phyloP scores from a whole-genome alignment of 2,888 invertebrate genomes.

The Epistrophe eligans region DNA sequence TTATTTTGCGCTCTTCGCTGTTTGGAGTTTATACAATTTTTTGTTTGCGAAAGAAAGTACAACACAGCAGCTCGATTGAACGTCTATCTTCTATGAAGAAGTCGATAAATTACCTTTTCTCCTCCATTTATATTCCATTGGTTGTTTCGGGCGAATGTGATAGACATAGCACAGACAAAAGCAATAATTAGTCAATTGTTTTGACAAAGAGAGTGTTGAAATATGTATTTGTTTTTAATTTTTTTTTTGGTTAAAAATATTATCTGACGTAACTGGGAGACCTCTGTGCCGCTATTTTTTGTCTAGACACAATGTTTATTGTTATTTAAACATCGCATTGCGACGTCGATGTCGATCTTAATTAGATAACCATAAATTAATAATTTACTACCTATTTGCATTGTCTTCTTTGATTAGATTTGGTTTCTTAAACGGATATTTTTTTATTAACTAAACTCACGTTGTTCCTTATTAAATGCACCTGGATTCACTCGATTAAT shows the following conservation, averaged over 20 bases:
- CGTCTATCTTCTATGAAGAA: neutral
- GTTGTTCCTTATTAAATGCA: neutral
- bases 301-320: neutral
- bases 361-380: neutral
- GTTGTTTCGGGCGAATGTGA: neutral
- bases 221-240: slow-evolving; percentile 10
- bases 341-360: neutral
- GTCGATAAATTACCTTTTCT: slow-evolving; percentile 4
- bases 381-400: neutral
- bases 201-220: slow-evolving; percentile 17
- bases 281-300: slow-evolving; percentile 3
- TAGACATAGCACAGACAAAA: slow-evolving; percentile 43
- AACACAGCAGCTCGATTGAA: slow-evolving; percentile 19
- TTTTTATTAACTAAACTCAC: neutral
- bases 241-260: slow-evolving; percentile 11
- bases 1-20: slow-evolving; percentile 1
- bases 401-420: neutral
- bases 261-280: slow-evolving; percentile 46
- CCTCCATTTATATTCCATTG: neutral
- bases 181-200: slow-evolving; percentile 46
- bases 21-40: slow-evolving; percentile 19
- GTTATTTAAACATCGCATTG: neutral
- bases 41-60: slow-evolving; percentile 61
- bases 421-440: too few species aligned
- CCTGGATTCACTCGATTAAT: too few species aligned